Conservation (phyloP, 2,113 vertebrate species). For the Pelvicachromis taeniatus region DNA sequence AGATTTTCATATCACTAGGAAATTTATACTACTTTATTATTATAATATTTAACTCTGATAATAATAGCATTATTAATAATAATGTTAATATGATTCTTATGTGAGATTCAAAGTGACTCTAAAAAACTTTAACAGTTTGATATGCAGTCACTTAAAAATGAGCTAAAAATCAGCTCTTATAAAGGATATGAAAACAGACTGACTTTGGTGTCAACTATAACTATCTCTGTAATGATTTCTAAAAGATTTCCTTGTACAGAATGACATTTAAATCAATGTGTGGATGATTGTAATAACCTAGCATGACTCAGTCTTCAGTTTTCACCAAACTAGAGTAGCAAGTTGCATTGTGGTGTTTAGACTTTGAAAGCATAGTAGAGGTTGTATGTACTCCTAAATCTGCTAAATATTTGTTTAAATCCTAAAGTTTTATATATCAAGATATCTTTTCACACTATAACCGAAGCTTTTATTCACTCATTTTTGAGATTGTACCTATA, state of each 20-base stretch:
- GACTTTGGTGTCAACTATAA: slow-evolving; percentile 54
- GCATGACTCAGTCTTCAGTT: slow-evolving; percentile 71
- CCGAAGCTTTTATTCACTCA: slow-evolving; percentile 63
- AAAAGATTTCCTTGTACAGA: slow-evolving; percentile 78
- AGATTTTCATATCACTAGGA: slow-evolving; percentile 82
- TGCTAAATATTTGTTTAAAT: slow-evolving; percentile 75
- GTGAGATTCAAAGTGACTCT: slow-evolving; percentile 33
- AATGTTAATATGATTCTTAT: neutral
- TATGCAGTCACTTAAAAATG: slow-evolving; percentile 37
- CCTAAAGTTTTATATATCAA: slow-evolving; percentile 74
- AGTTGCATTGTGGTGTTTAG: slow-evolving; percentile 68
- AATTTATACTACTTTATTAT: slow-evolving; percentile 54
- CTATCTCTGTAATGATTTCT: slow-evolving; percentile 46
- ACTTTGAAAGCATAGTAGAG: slow-evolving; percentile 60
- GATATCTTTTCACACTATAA: slow-evolving; percentile 75
- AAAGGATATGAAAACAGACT: slow-evolving; percentile 46
- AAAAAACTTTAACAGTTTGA: slow-evolving; percentile 35
- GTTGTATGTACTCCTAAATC: slow-evolving; percentile 68
- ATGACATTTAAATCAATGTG: slow-evolving; percentile 76
- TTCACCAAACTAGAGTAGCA: slow-evolving; percentile 64
- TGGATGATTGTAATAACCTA: slow-evolving; percentile 66
- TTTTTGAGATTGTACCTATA: slow-evolving; percentile 90
- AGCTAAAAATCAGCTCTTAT: slow-evolving; percentile 17
- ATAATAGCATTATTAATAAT: neutral
- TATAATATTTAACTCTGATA: neutral